phyloP scores from a whole-genome alignment of 2,797 vertebrate species.

The Chloroceryle inda region DNA sequence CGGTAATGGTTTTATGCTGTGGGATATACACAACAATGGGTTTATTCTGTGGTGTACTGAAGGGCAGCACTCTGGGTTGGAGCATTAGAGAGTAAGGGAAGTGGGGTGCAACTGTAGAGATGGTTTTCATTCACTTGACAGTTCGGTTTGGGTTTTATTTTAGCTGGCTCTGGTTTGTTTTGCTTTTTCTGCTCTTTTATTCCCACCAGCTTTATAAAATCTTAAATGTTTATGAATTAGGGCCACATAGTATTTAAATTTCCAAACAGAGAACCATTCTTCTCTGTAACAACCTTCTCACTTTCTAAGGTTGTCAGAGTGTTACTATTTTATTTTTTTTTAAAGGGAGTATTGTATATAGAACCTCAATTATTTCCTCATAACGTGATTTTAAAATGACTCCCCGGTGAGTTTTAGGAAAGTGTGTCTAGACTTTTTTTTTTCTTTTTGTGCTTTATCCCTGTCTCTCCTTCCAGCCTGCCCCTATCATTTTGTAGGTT shows the following conservation, averaged over 20 bases:
- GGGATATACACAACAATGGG: neutral
- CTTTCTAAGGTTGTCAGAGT: slow-evolving; percentile 60
- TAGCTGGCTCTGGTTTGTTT: slow-evolving; percentile 3
- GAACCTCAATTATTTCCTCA: slow-evolving; percentile 82
- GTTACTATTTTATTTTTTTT: slow-evolving; percentile 53
- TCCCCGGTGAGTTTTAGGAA: slow-evolving; percentile 80
- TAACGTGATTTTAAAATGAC: slow-evolving; percentile 81
- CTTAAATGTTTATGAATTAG: slow-evolving; percentile 73
- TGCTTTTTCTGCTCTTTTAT: slow-evolving; percentile 26
- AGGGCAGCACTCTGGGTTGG: neutral
- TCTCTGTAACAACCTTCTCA: slow-evolving; percentile 69
- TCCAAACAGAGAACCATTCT: slow-evolving; percentile 73
- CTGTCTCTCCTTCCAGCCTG: slow-evolving; percentile 57
- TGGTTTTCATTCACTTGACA: slow-evolving; percentile 41
- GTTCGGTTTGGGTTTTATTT: neutral
- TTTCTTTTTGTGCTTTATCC: slow-evolving; percentile 66
- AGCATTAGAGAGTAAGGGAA: neutral
- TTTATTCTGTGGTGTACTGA: neutral
- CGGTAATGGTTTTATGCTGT: neutral
- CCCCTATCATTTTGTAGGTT: slow-evolving; percentile 75
- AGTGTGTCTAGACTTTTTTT: slow-evolving; percentile 80
- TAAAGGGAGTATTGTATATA: slow-evolving; percentile 74
- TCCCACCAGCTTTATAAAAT: slow-evolving; percentile 68
- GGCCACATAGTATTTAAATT: slow-evolving; percentile 67
- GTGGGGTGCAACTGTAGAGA: neutral